phyloP scores from a whole-genome alignment of 2,888 invertebrate genomes.

The Anagyrus pseudococci region DNA sequence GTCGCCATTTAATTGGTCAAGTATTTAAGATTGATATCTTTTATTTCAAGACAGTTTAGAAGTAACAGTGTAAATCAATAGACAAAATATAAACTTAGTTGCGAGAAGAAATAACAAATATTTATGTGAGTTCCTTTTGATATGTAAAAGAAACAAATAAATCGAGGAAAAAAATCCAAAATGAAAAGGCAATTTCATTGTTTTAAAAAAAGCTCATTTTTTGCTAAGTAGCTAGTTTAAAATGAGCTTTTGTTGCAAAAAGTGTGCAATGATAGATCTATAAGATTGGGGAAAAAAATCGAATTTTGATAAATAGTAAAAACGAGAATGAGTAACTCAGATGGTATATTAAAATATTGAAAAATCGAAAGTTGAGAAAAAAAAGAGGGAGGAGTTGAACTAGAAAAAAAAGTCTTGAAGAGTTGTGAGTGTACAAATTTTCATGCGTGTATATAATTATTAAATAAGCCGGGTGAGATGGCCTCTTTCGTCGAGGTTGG shows the following conservation, averaged over 20 bases:
- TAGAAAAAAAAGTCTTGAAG: slow-evolving; percentile 19
- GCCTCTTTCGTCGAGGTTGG: slow-evolving; percentile 9
- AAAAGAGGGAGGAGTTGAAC: slow-evolving; percentile 12
- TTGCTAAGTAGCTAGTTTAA: too few relatives aligned
- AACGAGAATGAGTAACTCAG: slow-evolving; percentile 13
- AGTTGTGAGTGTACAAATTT: slow-evolving; percentile 53
- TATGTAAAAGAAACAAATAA: slow-evolving; percentile 3
- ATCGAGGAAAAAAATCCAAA: too few relatives aligned
- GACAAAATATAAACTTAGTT: background rate
- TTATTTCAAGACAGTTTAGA: too few relatives aligned
- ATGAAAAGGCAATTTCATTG: too few relatives aligned
- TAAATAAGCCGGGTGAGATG: slow-evolving; percentile 29
- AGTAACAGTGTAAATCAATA: too few relatives aligned
- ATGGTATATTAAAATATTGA: slow-evolving; percentile 18
- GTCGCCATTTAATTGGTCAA: too few relatives aligned
- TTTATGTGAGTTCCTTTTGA: slow-evolving; percentile 13
- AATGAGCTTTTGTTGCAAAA: slow-evolving; percentile 31
- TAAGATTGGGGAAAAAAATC: slow-evolving; percentile 27
- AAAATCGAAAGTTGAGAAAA: slow-evolving; percentile 9
- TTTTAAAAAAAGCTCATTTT: too few relatives aligned
- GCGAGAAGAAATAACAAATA: background rate
- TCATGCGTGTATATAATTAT: slow-evolving; percentile 55
- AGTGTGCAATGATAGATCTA: slow-evolving; percentile 39
- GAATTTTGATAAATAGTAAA: slow-evolving; percentile 18
- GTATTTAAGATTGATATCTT: too few relatives aligned